A percentile compares a stretch with the other conserved stretches of the same genome.
Evolutionary conservation across 2,888 invertebrate genomes (phyloP).

Genomic region (Phyllotreta cruciferae): DNA sequence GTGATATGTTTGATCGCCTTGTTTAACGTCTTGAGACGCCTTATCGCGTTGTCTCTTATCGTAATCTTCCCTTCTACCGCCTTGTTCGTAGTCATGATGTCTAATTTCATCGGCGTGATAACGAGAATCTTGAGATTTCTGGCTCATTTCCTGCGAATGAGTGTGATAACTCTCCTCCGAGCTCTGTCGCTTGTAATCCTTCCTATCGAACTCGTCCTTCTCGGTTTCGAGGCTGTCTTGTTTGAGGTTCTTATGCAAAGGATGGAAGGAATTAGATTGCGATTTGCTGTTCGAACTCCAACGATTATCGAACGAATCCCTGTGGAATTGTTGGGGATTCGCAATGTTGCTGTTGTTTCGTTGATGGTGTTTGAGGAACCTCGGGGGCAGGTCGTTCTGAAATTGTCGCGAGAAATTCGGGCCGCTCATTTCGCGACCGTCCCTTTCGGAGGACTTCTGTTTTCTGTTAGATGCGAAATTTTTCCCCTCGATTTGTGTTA

Average conservation of each 20-base stretch:
- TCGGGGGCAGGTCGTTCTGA: constrained; percentile 84
- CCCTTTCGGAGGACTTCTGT: constrained; percentile 50
- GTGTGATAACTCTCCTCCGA: constrained; percentile 53
- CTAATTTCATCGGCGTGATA: constrained; percentile 28
- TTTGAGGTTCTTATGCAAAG: constrained; percentile 36
- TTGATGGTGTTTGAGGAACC: constrained; percentile 84
- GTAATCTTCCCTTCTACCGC: constrained; percentile 44
- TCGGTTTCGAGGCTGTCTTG: constrained; percentile 48
- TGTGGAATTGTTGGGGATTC: constrained; percentile 41
- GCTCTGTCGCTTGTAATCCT: constrained; percentile 53
- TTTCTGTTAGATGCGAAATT: constrained; percentile 46
- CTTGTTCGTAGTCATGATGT: constrained; percentile 57
- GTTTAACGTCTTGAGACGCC: constrained; percentile 34
- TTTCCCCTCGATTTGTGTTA: constrained; percentile 59
- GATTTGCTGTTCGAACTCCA: constrained; percentile 41
- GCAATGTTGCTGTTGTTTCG: constrained; percentile 60
- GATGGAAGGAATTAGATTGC: constrained; percentile 27
- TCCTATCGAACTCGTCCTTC: constrained; percentile 50
- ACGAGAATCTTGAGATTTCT: constrained; percentile 37
- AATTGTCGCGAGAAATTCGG: constrained; percentile 76
- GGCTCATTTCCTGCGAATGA: constrained; percentile 44
- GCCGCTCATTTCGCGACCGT: constrained; percentile 59
- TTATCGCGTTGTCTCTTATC: constrained; percentile 40
- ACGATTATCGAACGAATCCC: constrained; percentile 41
- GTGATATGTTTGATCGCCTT: constrained; percentile 33